Evolutionary conservation across 2,113 vertebrate genomes (phyloP).

Genomic region (Cricetomys ansorgei): DNA sequence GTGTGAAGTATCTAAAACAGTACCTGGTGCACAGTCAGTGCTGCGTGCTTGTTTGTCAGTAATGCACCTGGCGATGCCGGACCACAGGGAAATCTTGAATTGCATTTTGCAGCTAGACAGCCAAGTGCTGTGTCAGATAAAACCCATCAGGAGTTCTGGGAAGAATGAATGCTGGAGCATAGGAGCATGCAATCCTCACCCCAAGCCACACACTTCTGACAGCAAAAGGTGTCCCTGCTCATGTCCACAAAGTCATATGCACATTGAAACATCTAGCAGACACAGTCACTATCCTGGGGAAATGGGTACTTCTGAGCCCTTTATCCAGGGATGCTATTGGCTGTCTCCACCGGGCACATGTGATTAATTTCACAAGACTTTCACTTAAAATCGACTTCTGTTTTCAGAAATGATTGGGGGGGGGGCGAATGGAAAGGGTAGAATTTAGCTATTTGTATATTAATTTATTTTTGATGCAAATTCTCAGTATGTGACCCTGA

Average conservation of each 20-base stretch:
- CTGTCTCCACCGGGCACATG: background rate
- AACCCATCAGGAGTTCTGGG: background rate
- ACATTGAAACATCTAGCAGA: background rate
- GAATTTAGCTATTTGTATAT: background rate
- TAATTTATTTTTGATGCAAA: background rate
- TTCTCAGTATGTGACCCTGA: background rate
- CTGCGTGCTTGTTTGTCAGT: background rate
- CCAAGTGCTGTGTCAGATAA: background rate
- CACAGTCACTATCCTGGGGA: background rate
- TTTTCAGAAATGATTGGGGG: background rate
- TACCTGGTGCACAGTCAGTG: background rate
- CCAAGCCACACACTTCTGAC: background rate
- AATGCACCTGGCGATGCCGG: background rate
- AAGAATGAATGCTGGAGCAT: background rate
- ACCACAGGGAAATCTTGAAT: background rate
- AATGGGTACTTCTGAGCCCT: background rate
- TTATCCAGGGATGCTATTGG: background rate
- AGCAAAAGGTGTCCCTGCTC: background rate
- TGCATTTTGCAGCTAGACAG: background rate
- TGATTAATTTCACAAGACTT: background rate
- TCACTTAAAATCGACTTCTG: constrained; percentile 22
- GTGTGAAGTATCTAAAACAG: background rate
- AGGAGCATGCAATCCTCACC: background rate
- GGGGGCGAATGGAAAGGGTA: background rate
- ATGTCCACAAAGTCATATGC: background rate